Conservation (phyloP, 2,797 vertebrate species). For the Sebastes variabilis region DNA sequence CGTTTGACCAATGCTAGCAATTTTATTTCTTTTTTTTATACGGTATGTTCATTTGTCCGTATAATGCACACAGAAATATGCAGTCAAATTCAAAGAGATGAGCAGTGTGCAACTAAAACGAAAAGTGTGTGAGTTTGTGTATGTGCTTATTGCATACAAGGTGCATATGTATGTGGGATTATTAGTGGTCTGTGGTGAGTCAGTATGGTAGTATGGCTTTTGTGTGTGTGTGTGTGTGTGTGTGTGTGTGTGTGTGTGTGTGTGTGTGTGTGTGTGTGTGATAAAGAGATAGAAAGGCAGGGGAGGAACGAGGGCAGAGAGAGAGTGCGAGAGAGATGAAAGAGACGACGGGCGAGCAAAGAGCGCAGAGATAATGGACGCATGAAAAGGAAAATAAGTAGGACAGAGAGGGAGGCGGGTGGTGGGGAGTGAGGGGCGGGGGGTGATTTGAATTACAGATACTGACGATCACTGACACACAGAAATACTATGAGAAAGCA, state of each 20-base stretch:
- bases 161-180: neutral
- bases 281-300: slow-evolving; percentile 29
- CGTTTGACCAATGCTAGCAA: neutral
- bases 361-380: slow-evolving; percentile 32
- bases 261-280: neutral
- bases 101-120: neutral
- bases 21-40: too few species aligned
- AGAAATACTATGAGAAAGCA: neutral
- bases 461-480: slow-evolving; percentile 1
- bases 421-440: neutral
- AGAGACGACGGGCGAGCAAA: slow-evolving; percentile 26
- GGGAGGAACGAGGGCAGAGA: slow-evolving; percentile 32
- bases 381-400: slow-evolving; percentile 35
- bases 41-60: neutral
- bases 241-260: neutral
- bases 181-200: neutral
- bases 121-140: neutral
- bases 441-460: slow-evolving; percentile 21
- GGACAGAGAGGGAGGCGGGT: neutral
- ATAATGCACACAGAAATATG: neutral
- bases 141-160: neutral
- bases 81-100: neutral
- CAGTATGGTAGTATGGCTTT: neutral
- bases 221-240: neutral
- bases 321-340: slow-evolving; percentile 29